Base-by-base conservation (phyloP, 2,888 invertebrate genomes). In the Dasysyrphus albostriatus region DNA sequence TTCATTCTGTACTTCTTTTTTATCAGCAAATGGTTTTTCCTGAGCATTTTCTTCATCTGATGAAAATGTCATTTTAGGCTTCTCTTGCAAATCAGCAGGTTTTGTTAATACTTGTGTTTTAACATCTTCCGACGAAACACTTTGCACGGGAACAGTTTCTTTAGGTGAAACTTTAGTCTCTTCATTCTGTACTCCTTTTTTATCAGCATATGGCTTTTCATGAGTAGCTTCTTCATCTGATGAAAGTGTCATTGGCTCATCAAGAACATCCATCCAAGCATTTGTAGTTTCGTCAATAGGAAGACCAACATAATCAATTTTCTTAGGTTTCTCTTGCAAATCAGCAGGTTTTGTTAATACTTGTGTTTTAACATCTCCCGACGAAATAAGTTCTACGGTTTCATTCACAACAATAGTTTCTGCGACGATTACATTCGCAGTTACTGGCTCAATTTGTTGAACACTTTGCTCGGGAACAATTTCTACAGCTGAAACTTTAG, bases 211-310 rank as follows among this genome's bases (percentile, higher is more conserved):
- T 6, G 42, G 42, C 29, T 59, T 34, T 73, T 89, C 88, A 4
- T 14, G 19, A 10, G 47, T 14, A 12, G 47, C 59, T n/a, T 89
- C 89, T 59, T 91, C 92, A 6, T 92, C 91, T 59, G 91, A 91
- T 4, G 91, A 90, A 65, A 92, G 90, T 10, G 88, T 84, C 80
- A 91, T 90, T 47, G 90, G 90, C 81, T 92, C 91, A 74, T 92
- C 92, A 19, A 91, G 59, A 54, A 90, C 89, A 74, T 89, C 75
- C 89, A 92, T 89, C 90, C 91, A 92, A 3, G 90, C 72, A 67
- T 88, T 90, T 16, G 90, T 88, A 0, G 90, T 83, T 47, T 90
- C 89, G 88, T 91, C 90, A 51, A 90, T 85, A 24, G 90, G 90
- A 51, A 90, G 84, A 39, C 89, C 90, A 51, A 88, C 89, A 81